Base-by-base conservation (phyloP, 2,888 invertebrate species). In the Spodoptera exigua region DNA sequence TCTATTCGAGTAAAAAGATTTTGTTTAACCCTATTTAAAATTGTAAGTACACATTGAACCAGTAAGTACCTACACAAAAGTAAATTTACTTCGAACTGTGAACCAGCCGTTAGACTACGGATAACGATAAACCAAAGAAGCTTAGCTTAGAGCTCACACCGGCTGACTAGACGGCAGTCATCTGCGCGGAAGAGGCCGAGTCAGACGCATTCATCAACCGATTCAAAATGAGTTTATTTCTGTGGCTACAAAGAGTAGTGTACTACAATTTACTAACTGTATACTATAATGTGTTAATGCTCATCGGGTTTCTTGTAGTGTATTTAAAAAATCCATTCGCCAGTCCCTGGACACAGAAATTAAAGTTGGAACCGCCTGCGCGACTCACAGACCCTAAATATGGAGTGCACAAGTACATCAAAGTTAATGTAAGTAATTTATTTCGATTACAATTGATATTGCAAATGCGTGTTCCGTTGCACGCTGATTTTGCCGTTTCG, bases 331-430 rank as follows among this genome's bases (percentile, higher is more conserved):
- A 89, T 61, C 87, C 90, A 0, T 88, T 92, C 46, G 66, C 69
- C 17, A 85, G 74, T 53, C 87, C 89, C 0, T 89, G 88, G 86
- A 71, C 76, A 14, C 79, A 85, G 37, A 94, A 93, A 72, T 80
- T 92, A 57, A 87, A 93, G 53, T 78, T 92, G 54, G 83, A 88
- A 44, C 95, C 95, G 4, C 95, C 95, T 18, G 68, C 84, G n/a
- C 86, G 83, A 61, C 84, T 95, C 1, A 83, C 82, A 5, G 93
- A 95, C 70, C 89, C 94, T 3, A 93, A 92, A 70, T 94, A 93
- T 81, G 95, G 95, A 60, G 81, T 89, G 10, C 95, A 95, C 73
- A 92, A 93, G 67, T 95, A 95, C 74, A 81, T 94, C 9, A 93
- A 94, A 84, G 92, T 95, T 18, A 95, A 95, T 82, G 95, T 95